phyloP scores from a whole-genome alignment of 2,113 vertebrate species.

The Serinus canaria region DNA sequence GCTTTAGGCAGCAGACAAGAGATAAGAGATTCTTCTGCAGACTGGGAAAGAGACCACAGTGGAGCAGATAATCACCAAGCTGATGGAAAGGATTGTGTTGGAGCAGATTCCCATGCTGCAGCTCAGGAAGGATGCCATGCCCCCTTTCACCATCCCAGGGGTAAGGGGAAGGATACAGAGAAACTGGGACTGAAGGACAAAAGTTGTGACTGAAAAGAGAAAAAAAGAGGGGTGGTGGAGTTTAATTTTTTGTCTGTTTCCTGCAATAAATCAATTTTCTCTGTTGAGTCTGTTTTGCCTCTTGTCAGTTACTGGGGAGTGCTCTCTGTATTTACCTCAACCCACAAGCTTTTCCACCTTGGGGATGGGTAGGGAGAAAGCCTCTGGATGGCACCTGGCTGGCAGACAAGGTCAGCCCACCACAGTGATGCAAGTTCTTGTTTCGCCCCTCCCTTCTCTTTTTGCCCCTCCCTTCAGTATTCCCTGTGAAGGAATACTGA shows the following conservation, averaged over 20 bases:
- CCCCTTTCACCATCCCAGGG: background rate
- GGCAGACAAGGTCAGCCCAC: background rate
- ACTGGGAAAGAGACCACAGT: background rate
- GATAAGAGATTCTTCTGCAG: background rate
- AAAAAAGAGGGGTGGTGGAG: rapidly evolving
- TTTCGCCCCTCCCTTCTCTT: background rate
- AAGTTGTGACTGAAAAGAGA: background rate
- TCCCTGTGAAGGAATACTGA: conserved; percentile 3
- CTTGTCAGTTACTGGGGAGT: background rate
- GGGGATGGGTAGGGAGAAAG: background rate
- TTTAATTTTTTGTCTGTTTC: background rate
- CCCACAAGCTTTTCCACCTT: background rate
- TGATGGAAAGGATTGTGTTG: rapidly evolving
- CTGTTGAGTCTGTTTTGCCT: background rate
- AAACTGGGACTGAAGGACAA: background rate
- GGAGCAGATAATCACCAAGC: background rate
- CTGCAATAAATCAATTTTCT: background rate
- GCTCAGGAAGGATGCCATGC: background rate
- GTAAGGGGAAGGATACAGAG: background rate
- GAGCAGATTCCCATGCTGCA: background rate
- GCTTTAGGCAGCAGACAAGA: background rate
- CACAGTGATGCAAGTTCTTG: background rate
- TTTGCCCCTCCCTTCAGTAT: background rate
- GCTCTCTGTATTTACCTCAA: background rate
- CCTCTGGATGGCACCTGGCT: background rate